Base-by-base conservation (phyloP, 2,797 vertebrate genomes). In the Kryptolebias ocellatus region DNA sequence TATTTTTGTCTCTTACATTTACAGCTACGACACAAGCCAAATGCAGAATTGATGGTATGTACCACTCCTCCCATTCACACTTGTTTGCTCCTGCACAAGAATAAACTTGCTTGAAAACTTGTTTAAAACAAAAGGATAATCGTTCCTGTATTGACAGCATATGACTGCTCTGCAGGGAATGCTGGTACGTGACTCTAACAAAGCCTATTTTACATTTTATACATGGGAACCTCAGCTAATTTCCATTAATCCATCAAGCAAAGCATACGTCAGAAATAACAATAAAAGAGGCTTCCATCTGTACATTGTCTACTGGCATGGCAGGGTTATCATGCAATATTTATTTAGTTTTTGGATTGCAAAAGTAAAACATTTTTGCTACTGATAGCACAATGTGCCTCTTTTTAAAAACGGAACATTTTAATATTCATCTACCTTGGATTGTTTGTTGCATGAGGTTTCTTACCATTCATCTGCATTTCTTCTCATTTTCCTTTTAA, bases 221-320 rank as follows among this genome's bases (percentile, higher is more conserved):
- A 59, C 81, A 74, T 88, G 87, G 81, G 85, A 89, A 88, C 69
- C 34, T 73, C 16, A 27, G 50, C 10, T 3, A 18, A 74, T 63
- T 67, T 78, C 54, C 57, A 63, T 5, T 24, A 24, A 24, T 7
- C 46, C 50, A 68, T 90, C 84, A 88, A 70, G 89, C 87, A 83
- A 52, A 76, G 16, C 49, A 18, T 44, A 8, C 12, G 50, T 15
- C 16, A 53, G 20, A 80, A 61, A 79, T 61, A 12, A 11, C 3
- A 16, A 46, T 46, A 6, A 16, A 77, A 76, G 7, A 27, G 27
- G 44, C 51, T 78, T 65, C 51, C 62, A 69, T 24, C 73, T 54
- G 31, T 67, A 18, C 61, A 58, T 15, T 4, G 14, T n/a, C 5
- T 69, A 66, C 31, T 18, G 12, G 47, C 12, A n/a, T 64, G 58